Percentiles rank a stretch among this genome's conserved stretches.
Conservation (phyloP, 2,888 invertebrate species). For the Arge pagana region DNA sequence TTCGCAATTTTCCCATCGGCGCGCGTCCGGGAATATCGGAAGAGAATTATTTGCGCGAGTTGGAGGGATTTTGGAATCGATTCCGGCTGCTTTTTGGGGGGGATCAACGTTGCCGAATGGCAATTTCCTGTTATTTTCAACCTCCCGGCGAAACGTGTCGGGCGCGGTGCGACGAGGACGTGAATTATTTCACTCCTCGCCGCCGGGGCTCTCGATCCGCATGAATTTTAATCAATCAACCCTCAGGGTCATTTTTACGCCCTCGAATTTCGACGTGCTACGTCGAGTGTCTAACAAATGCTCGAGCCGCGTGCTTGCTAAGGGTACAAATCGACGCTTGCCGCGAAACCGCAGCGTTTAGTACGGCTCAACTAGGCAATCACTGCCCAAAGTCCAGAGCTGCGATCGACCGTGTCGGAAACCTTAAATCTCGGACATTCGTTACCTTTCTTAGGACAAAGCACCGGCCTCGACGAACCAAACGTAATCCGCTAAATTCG, state of each 20-base stretch:
- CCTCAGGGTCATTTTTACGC: constrained; percentile 1
- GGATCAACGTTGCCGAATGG: too few relatives aligned
- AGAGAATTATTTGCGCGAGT: too few relatives aligned
- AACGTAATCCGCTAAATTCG: too few relatives aligned
- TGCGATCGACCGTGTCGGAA: constrained; percentile 13
- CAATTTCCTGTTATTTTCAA: too few relatives aligned
- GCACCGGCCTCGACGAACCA: too few relatives aligned
- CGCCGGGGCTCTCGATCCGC: background rate
- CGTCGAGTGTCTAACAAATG: constrained; percentile 6
- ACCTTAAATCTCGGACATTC: constrained; percentile 39
- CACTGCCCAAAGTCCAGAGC: background rate
- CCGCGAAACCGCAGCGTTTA: constrained; percentile 54
- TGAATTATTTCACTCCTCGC: too few relatives aligned
- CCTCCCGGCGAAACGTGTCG: too few relatives aligned
- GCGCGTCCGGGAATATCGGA: too few relatives aligned
- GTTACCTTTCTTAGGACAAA: constrained; percentile 47
- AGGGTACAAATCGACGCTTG: constrained; percentile 52
- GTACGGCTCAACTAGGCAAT: constrained; percentile 38
- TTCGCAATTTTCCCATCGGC: too few relatives aligned
- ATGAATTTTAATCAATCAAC: constrained; percentile 17
- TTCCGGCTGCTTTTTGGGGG: too few relatives aligned
- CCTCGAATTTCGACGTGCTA: background rate
- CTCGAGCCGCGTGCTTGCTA: constrained; percentile 30
- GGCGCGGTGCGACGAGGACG: too few relatives aligned
- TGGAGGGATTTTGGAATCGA: too few relatives aligned